Conservation (phyloP, 1,140 invertebrate species). For the Cydia amplana region DNA sequence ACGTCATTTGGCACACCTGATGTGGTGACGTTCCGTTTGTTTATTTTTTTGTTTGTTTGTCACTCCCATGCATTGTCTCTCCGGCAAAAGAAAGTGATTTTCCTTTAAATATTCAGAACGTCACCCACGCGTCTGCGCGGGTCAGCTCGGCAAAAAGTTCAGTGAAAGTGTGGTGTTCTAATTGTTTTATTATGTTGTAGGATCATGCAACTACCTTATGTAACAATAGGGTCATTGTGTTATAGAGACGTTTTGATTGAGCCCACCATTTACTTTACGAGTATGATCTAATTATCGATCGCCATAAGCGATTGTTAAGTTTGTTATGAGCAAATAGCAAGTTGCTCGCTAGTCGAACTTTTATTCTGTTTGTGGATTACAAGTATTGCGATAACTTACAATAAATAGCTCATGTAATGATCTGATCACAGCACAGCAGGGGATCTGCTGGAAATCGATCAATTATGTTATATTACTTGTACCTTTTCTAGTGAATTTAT, state of each 20-base stretch:
- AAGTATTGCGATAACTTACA: neutral
- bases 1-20: neutral
- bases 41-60: neutral
- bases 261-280: constrained; percentile 19
- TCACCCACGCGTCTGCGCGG: neutral
- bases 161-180: constrained; percentile 25
- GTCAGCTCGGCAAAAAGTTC: constrained; percentile 8
- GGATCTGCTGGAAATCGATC: constrained; percentile 4
- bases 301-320: constrained; percentile 9
- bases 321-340: neutral
- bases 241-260: constrained; percentile 20
- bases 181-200: constrained; percentile 25
- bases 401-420: constrained; percentile 3
- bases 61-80: constrained; percentile 2
- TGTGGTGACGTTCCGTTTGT: neutral
- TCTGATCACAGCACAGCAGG: constrained; percentile 4
- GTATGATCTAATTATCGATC: constrained; percentile 24
- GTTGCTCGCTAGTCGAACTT: neutral
- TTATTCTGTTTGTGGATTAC: constrained; percentile 5
- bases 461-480: neutral
- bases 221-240: constrained; percentile 25
- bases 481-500: neutral
- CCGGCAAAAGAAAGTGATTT: neutral
- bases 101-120: constrained; percentile 10
- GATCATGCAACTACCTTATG: constrained; percentile 13